phyloP scores from a whole-genome alignment of 1,140 invertebrate species.

The Listronotus bonariensis region DNA sequence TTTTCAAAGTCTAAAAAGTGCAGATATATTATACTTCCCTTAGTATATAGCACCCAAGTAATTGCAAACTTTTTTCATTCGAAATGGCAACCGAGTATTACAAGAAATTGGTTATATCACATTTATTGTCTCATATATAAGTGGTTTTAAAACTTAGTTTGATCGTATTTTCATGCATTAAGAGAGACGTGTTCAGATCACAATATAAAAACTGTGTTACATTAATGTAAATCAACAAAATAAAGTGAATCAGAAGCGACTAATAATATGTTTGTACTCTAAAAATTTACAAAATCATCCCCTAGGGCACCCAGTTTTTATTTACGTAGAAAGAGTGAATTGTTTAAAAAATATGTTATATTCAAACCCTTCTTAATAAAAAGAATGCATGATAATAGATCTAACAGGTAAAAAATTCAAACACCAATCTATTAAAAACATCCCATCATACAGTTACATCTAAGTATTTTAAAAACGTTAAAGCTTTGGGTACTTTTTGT shows the following conservation, averaged over 20 bases:
- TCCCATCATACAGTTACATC: conserved; percentile 32
- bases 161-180: conserved; percentile 10
- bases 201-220: too few relatives aligned
- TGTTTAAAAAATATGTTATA: too few relatives aligned
- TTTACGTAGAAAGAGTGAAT: too few relatives aligned
- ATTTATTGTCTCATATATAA: conserved; percentile 34
- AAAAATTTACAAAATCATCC: neutral
- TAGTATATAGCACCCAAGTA: conserved; percentile 10
- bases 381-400: conserved; percentile 8
- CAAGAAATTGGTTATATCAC: conserved; percentile 31
- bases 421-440: conserved; percentile 32
- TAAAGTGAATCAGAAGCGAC: too few relatives aligned
- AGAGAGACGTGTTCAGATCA: too few relatives aligned
- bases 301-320: neutral
- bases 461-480: conserved; percentile 36
- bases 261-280: neutral
- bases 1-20: neutral
- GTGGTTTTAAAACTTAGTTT: conserved; percentile 19
- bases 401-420: conserved; percentile 19
- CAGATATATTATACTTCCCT: neutral
- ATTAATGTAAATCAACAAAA: too few relatives aligned
- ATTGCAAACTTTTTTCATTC: conserved; percentile 12
- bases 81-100: conserved; percentile 30
- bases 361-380: too few relatives aligned
- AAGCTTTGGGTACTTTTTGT: conserved; percentile 35